Evolutionary conservation across 2,797 vertebrate genomes (phyloP), one percentile per base, ranked within the genome.

Genomic region (Poecilia velifera): DNA sequence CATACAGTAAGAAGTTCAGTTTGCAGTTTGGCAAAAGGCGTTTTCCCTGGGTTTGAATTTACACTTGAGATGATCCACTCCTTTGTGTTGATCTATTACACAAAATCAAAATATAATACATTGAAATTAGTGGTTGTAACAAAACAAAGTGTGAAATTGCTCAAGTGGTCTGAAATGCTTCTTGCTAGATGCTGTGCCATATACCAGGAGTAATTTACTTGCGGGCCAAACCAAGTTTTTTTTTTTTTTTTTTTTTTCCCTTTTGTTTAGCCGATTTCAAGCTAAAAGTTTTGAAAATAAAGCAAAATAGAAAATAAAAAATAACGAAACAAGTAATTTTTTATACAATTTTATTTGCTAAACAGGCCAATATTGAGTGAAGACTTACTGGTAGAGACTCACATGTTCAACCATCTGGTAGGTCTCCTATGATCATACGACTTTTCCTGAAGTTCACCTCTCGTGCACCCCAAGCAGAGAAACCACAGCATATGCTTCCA

Each of bases 401-500:
- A 87, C 87, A 86, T 84, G 83, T 87, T 83, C 68, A 90, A 57
- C 84, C 87, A 84, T 80, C 76, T 79, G 75, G 84, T 73, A 51
- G 81, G 73, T 80, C 80, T 85, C 76, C 53, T 76, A 81, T 79
- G 81, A 91, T 92, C 91, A 90, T 85, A 91, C 78, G 88, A 89
- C 88, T 89, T 86, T 85, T 87, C 88, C 85, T 90, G 72, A 86
- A 82, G 80, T 91, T 94, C 93, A 94, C 92, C 92, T 95, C 92
- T 89, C 43, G 75, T 92, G 89, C 91, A 90, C 92, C 87, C 90
- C 76, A 79, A 89, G 90, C 88, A 85, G 85, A 85, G 81, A 94
- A 94, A 94, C 93, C 92, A 88, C 94, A 93, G 86, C 91, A 93
- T 87, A 93, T 94, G 93, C 91, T 93, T 92, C 83, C 90, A 94